Evolutionary conservation across 2,888 invertebrate genomes (phyloP), one percentile per base, ranked within the genome.

Genomic region (Dione juno): DNA sequence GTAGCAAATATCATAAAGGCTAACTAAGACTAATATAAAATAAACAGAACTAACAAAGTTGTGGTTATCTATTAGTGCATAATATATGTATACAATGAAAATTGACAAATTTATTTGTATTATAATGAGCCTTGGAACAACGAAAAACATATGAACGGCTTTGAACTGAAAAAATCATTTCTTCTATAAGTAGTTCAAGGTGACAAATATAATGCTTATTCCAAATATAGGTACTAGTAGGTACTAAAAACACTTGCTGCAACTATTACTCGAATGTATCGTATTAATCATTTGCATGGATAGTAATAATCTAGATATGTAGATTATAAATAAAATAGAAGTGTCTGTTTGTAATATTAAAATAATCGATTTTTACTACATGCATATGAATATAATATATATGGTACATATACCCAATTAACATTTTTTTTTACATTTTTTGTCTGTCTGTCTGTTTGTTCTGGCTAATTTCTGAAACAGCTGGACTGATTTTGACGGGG

Each of bases 131-230:
- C 64, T 64, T 50, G 64, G 35, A 10, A 41, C 28, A 37, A 59
- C 43, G 57, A 14, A 45, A 19, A 50, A 59, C 28, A 5, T 28
- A 35, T n/a, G 28, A 50, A 50, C 50, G 41, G 21, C 50, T 13
- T 52, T 50, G 50, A 59, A 48, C 54, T 19, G 28, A 68, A 68
- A 61, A 43, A 35, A 13, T 37, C 8, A 50, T 50, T 64, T 67
- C 41, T 28, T 28, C 16, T 41, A 61, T 52, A 68, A 68, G 61
- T 68, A 53, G 53, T 19, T 43, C 61, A 68, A 63, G 68, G 68
- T 35, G 50, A 14, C 9, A 35, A 13, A 13, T 28, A 45, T 13
- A 37, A 14, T 41, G 19, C 6, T 28, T 66, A 43, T 50, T 35
- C 11, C 1, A 53, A 54, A 45, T 37, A 28, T 52, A 61, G 2